Evolutionary conservation across 2,797 vertebrate genomes (phyloP).

Genomic region (Mus minutoides): DNA sequence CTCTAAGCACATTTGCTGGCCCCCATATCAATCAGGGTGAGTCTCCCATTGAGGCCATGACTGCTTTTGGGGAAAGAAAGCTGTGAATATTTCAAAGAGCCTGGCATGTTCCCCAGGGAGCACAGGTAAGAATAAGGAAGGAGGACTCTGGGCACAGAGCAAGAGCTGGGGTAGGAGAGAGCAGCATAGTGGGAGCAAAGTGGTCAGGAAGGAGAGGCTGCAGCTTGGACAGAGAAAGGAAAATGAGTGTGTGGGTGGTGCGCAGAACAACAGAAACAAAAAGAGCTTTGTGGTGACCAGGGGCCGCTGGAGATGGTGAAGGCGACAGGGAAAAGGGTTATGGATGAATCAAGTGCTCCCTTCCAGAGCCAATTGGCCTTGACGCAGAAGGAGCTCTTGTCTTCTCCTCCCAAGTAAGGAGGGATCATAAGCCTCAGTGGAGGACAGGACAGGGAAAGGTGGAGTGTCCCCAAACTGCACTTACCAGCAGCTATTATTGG

Average conservation of each 20-base stretch:
- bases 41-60: no score
- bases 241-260: no score
- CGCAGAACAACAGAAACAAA: not conserved
- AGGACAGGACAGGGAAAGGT: not conserved
- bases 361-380: not conserved
- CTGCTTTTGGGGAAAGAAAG: not conserved
- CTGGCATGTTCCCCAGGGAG: accelerated
- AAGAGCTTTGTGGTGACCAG: accelerated
- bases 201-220: not conserved
- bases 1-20: not conserved
- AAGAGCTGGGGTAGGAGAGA: accelerated
- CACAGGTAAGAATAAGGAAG: not conserved
- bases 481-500: not conserved
- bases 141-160: accelerated
- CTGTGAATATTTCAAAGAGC: not conserved
- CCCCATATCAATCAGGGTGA: accelerated
- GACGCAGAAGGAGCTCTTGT: accelerated
- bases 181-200: accelerated
- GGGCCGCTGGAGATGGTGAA: accelerated
- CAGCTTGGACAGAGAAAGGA: not conserved
- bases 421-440: accelerated
- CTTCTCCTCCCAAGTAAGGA: accelerated
- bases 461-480: not conserved
- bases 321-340: accelerated
- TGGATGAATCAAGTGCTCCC: no score